Base-by-base conservation (phyloP, 23 tunicate genomes). In the Clavelina lepadiformis region DNA sequence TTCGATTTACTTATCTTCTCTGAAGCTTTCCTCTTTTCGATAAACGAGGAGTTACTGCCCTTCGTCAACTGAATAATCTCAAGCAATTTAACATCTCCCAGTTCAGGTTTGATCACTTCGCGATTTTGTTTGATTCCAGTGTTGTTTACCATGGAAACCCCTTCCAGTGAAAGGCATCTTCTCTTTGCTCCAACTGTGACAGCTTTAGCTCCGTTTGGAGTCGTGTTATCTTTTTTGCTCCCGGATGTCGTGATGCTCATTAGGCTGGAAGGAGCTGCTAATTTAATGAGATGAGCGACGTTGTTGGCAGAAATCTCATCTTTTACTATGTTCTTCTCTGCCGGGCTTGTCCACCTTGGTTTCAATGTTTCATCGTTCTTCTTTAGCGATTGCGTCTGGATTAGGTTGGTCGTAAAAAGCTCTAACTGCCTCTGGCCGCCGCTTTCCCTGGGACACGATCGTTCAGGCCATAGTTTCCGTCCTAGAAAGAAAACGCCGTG, bases 161-260 rank as follows among this genome's bases (percentile, higher is more conserved):
- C 95, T 25, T 86, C 85, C 45, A 86, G 65, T 15, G 95, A 86
- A 38, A 86, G 74, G 38, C 78, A 31, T 32, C 75, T 75, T 29
- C 64, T 53, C 58, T 77, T 84, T 19, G 34, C 68, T 0, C 61
- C 68, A 7, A 45, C 0, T 13, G 34, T 11, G 36, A 33, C 31
- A 30, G n/a, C 46, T 21, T 80, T 51, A 59, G 63, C 50, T 45
- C 45, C 79, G 51, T 51, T 56, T 21, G 46, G 59, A 60, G 79
- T 0, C 32, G 51, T 1, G 58, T 63, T 56, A 8, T 58, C 47
- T 4, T 31, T 20, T 21, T 63, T 29, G 13, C 11, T 8, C 13
- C 13, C 15, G 13, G 11, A 8, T 15, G 15, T 15, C 19, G 35
- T 35, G 25, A 37, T 35, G 8, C 35, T 37, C 65, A 26, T 59